Evolutionary conservation across 1,140 invertebrate genomes (phyloP).

Genomic region (Scaptomyza pallida): DNA sequence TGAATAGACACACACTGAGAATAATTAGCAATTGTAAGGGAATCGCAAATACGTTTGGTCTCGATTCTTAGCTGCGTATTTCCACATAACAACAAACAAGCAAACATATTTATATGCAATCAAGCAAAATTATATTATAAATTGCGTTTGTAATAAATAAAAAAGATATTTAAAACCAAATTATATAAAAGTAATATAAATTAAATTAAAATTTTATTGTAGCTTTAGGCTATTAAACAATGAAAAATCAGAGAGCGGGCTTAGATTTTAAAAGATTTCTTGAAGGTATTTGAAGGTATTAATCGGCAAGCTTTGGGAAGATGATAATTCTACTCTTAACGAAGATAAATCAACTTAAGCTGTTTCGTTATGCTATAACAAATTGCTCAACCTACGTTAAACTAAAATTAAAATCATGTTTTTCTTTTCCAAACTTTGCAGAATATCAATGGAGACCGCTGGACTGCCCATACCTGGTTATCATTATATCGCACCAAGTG

Average conservation of each 20-base stretch:
- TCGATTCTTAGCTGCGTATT: constrained; percentile 33
- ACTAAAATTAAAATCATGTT: constrained; percentile 39
- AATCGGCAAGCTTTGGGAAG: no score
- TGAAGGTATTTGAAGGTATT: no score
- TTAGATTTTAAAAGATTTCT: no score
- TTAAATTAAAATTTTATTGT: no score
- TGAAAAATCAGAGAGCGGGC: no score
- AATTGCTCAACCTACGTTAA: not conserved
- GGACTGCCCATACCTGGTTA: constrained; percentile 94
- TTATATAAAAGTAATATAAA: not conserved
- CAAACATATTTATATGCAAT: constrained; percentile 63
- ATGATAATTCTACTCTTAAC: not conserved
- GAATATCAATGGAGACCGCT: constrained; percentile 96
- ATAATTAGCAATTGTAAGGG: constrained; percentile 14
- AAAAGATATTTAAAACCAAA: constrained; percentile 61
- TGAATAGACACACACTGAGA: constrained; percentile 17
- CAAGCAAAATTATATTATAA: constrained; percentile 56
- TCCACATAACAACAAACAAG: constrained; percentile 15
- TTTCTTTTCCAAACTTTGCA: constrained; percentile 83
- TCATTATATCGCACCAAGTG: constrained; percentile 95
- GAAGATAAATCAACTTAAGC: not conserved
- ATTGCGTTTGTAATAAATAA: constrained; percentile 69
- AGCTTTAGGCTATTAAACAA: no score
- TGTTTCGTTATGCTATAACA: no score
- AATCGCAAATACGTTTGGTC: constrained; percentile 55